These are phyloP conservation scores for Hippocampus abdominalis DNA, from an alignment of 2,113 vertebrate species.

Conservation along the genomic window DNA sequence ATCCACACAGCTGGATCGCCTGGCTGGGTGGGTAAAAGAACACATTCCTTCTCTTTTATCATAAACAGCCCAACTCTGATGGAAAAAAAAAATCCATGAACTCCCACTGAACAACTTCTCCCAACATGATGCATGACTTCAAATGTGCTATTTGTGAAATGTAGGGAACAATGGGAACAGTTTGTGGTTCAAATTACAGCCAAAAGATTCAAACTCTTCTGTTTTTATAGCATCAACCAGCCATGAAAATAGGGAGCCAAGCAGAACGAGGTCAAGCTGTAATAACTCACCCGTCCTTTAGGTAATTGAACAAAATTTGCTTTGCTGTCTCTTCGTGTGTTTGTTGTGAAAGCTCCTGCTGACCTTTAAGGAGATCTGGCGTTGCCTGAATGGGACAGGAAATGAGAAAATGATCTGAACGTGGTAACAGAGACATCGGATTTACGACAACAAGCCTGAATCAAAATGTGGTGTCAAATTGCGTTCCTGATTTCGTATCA, in stretches of 20 bases:
- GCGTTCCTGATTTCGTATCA: background rate
- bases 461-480: background rate
- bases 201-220: background rate
- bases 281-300: conserved; percentile 91
- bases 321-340: conserved; percentile 95
- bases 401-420: conserved; percentile 19
- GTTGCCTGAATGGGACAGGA: conserved; percentile 76
- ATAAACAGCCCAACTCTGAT: conserved; percentile 50
- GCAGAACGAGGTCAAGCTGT: background rate
- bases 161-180: conserved; percentile 5
- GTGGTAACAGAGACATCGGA: conserved; percentile 1
- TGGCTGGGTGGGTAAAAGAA: conserved; percentile 30
- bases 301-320: conserved; percentile 94
- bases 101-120: conserved; percentile 30
- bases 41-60: conserved; percentile 61
- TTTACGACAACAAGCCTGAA: background rate
- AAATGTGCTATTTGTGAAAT: background rate
- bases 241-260: background rate
- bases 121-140: conserved; percentile 10
- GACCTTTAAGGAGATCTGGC: conserved; percentile 94
- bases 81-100: conserved; percentile 18
- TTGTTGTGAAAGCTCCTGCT: conserved; percentile 88
- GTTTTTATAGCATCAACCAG: background rate
- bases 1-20: conserved; percentile 47
- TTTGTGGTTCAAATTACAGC: conserved; percentile 8